These are phyloP conservation scores for Ceyx cyanopectus DNA, from an alignment of 2,113 vertebrate genomes.

Conservation along the genomic window DNA sequence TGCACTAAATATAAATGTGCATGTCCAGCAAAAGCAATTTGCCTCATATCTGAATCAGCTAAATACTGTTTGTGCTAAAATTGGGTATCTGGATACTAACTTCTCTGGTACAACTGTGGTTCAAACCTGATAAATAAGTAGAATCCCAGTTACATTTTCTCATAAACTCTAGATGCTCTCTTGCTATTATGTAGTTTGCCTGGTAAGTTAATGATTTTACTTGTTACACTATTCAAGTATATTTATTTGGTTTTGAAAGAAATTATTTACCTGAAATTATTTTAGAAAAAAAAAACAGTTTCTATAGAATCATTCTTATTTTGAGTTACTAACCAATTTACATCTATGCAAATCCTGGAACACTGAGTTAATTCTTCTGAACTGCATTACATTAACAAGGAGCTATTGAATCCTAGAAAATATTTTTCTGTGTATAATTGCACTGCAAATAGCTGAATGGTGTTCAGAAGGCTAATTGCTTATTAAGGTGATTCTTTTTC, in stretches of 20 bases:
- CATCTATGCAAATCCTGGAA: neutral
- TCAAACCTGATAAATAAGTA: neutral
- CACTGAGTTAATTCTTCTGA: neutral
- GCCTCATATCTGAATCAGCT: conserved; percentile 39
- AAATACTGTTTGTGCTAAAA: conserved; percentile 6
- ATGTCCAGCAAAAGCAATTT: conserved; percentile 47
- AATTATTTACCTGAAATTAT: neutral
- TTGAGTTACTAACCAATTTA: neutral
- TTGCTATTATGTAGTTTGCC: neutral
- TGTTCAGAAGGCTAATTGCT: neutral
- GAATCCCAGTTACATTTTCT: neutral
- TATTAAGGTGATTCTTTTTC: neutral
- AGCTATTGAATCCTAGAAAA: neutral
- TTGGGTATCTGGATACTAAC: neutral
- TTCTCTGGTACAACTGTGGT: neutral
- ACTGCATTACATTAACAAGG: neutral
- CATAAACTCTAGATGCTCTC: neutral
- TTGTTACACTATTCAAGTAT: neutral
- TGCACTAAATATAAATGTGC: conserved; percentile 68
- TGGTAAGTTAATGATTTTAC: neutral
- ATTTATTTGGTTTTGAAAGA: neutral
- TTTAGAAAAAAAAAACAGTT: neutral
- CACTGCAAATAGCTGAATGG: neutral
- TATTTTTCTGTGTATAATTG: neutral
- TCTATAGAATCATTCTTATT: neutral